phyloP scores from a whole-genome alignment of 2,113 vertebrate genomes.

The Morone chrysops region DNA sequence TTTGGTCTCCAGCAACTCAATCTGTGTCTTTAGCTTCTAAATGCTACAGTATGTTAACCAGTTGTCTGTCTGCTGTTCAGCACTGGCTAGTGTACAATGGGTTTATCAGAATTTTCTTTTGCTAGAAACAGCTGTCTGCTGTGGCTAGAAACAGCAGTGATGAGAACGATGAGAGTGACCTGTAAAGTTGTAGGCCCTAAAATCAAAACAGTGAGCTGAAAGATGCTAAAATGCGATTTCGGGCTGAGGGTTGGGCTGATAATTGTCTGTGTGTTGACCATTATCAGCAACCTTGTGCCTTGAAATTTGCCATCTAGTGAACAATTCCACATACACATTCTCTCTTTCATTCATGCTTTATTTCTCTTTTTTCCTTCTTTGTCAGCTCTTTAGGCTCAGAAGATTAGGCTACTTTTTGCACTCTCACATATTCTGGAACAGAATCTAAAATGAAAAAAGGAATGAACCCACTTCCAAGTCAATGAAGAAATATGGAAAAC shows the following conservation, averaged over 20 bases:
- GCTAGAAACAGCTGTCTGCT: background rate
- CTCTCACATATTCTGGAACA: background rate
- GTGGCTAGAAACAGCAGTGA: background rate
- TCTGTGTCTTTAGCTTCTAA: background rate
- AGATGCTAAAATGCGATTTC: background rate
- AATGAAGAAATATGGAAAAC: conserved; percentile 12
- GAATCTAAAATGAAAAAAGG: background rate
- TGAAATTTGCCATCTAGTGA: background rate
- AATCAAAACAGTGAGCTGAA: background rate
- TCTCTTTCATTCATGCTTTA: background rate
- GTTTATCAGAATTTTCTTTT: background rate
- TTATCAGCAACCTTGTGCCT: background rate
- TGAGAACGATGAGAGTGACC: background rate
- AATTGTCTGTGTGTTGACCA: background rate
- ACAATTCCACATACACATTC: background rate
- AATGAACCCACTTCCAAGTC: conserved; percentile 3
- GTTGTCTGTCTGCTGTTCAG: background rate
- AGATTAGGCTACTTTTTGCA: background rate
- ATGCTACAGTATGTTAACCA: background rate
- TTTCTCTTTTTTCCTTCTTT: background rate
- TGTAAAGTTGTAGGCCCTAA: background rate
- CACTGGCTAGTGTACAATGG: background rate
- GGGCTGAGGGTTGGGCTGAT: background rate
- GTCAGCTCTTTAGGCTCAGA: background rate
- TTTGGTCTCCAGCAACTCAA: background rate